phyloP scores from a whole-genome alignment of 2,113 vertebrate species.

The Fulica atra region DNA sequence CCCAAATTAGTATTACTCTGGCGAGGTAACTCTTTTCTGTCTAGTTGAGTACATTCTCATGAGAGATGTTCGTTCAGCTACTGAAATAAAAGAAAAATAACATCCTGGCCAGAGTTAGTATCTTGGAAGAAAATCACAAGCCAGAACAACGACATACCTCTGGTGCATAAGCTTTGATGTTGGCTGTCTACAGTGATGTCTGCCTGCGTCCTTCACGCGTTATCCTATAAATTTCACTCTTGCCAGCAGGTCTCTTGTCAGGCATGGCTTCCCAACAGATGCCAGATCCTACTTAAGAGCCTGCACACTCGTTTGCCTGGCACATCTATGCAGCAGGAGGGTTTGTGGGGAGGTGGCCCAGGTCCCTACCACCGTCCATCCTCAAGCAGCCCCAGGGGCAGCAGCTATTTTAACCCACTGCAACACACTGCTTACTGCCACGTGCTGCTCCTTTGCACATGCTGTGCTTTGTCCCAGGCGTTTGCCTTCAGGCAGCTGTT shows the following conservation, averaged over 20 bases:
- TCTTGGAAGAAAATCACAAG: not conserved
- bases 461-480: not conserved
- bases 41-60: not conserved
- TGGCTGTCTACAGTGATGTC: not conserved
- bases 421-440: accelerated
- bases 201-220: not conserved
- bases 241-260: not conserved
- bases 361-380: not conserved
- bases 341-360: not conserved
- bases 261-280: accelerated
- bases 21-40: not conserved
- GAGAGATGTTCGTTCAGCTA: not conserved
- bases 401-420: not conserved
- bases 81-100: not conserved
- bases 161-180: not conserved
- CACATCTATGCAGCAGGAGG: not conserved
- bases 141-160: not conserved
- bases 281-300: not conserved
- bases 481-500: not conserved
- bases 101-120: not conserved
- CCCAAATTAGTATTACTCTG: not conserved
- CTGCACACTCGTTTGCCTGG: accelerated
- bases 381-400: not conserved
- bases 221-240: not conserved
- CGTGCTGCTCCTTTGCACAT: accelerated